Percentiles rank a stretch among this genome's conserved stretches.
Conservation (phyloP, 2,888 invertebrate genomes). For the Julus scandinavius region DNA sequence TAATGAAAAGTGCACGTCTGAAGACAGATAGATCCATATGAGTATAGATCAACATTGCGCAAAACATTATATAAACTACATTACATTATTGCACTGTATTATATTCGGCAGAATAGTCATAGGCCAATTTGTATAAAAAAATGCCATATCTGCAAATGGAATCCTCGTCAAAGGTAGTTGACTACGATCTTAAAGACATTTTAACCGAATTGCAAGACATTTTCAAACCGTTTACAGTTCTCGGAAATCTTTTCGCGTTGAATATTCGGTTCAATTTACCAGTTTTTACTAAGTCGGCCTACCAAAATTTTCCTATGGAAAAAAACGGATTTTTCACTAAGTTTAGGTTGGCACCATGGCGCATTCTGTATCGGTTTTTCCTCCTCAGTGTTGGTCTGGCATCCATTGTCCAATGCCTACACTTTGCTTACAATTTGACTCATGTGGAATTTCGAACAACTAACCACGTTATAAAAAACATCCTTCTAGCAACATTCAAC, state of each 20-base stretch:
- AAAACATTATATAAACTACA: too few relatives aligned
- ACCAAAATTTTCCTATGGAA: too few relatives aligned
- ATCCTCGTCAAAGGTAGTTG: background rate
- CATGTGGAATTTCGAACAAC: background rate
- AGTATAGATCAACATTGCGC: too few relatives aligned
- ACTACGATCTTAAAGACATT: background rate
- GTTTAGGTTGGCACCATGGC: background rate
- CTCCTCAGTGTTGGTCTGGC: background rate
- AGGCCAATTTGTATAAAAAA: background rate
- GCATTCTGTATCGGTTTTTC: background rate
- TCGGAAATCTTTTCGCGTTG: background rate
- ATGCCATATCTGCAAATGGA: background rate
- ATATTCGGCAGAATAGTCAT: background rate
- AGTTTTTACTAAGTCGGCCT: background rate
- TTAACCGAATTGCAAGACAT: background rate
- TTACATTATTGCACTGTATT: background rate
- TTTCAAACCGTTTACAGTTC: background rate
- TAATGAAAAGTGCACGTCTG: too few relatives aligned
- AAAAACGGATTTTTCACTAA: too few relatives aligned
- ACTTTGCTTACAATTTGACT: background rate
- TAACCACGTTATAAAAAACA: background rate
- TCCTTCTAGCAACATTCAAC: background rate
- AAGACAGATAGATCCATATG: too few relatives aligned
- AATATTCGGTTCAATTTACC: background rate
- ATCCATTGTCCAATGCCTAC: background rate